These are phyloP conservation scores for Frieseomelitta varia DNA, from an alignment of 1,140 invertebrate species.

Conservation along the genomic window DNA sequence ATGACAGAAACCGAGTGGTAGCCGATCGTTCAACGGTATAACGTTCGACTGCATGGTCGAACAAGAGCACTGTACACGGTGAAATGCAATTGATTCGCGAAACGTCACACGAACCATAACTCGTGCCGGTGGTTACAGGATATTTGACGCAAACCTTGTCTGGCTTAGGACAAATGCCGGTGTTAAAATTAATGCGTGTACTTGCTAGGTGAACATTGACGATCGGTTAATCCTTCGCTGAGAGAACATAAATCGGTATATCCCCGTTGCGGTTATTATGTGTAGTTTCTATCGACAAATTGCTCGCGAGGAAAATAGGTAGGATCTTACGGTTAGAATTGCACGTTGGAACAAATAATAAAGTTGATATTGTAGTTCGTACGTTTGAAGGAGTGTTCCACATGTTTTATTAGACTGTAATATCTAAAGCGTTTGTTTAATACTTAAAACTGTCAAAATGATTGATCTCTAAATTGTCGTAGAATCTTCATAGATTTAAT, in stretches of 20 bases:
- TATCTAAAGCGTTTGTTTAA: too few species aligned
- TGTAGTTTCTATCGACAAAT: background rate
- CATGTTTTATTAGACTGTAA: too few species aligned
- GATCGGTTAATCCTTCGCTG: background rate
- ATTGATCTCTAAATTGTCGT: too few species aligned
- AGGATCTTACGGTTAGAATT: background rate
- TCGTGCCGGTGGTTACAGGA: background rate
- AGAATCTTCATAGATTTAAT: too few species aligned
- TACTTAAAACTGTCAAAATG: too few species aligned
- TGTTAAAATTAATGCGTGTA: background rate
- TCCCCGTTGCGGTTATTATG: background rate
- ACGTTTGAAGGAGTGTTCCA: too few species aligned
- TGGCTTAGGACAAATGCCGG: background rate
- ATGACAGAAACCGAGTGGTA: background rate
- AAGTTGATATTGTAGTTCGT: too few species aligned
- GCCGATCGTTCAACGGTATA: constrained; percentile 2
- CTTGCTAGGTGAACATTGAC: too few species aligned
- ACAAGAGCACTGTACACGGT: background rate
- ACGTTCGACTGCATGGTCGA: background rate
- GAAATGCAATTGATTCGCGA: background rate
- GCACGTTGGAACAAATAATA: too few species aligned
- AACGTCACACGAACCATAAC: background rate
- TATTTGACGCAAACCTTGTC: background rate
- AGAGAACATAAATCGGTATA: background rate
- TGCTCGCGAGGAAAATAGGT: background rate